Percentiles rank a stretch among this genome's conserved stretches.
These are phyloP conservation scores for Cyprinodon diabolis DNA, from an alignment of 2,797 vertebrate species.

Conservation along the genomic window DNA sequence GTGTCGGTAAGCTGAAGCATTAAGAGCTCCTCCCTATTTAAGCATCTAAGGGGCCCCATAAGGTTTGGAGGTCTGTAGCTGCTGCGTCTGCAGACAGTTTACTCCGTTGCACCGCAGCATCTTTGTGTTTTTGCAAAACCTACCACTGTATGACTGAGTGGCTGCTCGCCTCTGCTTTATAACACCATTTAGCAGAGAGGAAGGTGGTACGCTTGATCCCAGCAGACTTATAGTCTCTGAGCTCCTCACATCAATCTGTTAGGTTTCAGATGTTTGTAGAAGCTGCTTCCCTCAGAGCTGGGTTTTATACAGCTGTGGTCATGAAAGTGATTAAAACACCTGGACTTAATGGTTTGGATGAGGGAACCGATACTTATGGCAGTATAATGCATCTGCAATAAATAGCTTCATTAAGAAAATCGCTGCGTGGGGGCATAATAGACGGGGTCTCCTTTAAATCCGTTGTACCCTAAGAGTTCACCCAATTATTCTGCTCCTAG, in stretches of 20 bases:
- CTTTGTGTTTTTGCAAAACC: background rate
- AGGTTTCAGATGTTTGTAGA: too few relatives aligned
- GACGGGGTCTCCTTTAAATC: background rate
- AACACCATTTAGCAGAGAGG: background rate
- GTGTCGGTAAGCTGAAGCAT: background rate
- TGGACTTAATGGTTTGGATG: background rate
- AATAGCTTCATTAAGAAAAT: background rate
- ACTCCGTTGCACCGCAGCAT: background rate
- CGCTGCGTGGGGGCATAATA: background rate
- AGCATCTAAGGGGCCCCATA: background rate
- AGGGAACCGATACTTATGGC: background rate
- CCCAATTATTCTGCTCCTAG: background rate
- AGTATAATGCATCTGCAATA: background rate
- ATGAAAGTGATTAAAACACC: background rate
- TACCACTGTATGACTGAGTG: background rate
- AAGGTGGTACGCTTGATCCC: background rate
- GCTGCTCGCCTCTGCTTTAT: background rate
- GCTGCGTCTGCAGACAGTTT: background rate
- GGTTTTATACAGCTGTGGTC: background rate
- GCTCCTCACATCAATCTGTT: background rate
- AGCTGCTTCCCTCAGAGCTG: background rate
- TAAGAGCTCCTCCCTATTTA: background rate
- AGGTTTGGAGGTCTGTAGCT: background rate
- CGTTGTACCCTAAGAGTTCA: background rate
- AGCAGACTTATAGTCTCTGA: background rate